phyloP scores from a whole-genome alignment of 2,888 invertebrate genomes.

The Vesta saturnalis region DNA sequence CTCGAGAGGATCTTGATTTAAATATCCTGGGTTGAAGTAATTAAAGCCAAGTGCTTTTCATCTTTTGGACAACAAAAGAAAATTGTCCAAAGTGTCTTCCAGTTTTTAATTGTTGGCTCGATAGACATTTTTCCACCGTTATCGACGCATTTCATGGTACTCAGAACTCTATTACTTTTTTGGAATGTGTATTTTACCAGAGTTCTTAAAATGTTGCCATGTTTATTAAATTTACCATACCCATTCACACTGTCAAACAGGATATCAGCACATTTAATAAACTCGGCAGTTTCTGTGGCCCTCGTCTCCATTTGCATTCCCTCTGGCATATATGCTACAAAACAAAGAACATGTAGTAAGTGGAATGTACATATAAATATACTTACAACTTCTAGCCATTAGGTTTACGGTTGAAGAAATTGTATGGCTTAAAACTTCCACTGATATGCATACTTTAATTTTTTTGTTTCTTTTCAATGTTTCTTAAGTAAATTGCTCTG shows the following conservation, averaged over 20 bases:
- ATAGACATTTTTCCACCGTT: neutral
- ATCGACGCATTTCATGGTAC: neutral
- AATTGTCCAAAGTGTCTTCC: neutral
- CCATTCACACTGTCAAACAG: neutral
- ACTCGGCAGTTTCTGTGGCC: neutral
- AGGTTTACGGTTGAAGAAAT: neutral
- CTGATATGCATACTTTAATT: neutral
- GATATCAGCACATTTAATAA: neutral
- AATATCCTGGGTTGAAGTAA: neutral
- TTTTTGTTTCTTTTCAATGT: neutral
- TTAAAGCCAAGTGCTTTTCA: neutral
- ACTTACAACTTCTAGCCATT: neutral
- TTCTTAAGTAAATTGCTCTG: neutral
- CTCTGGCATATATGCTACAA: neutral
- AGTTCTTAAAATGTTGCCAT: neutral
- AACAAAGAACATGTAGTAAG: neutral
- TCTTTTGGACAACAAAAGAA: neutral
- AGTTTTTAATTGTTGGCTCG: neutral
- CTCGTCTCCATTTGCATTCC: neutral
- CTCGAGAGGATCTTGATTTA: neutral
- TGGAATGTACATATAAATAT: too few relatives aligned
- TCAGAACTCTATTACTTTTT: neutral
- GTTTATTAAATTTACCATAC: neutral
- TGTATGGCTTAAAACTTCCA: too few relatives aligned
- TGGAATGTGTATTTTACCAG: neutral